A percentile compares a stretch with the other conserved stretches of the same genome.
These are phyloP conservation scores for Falco concolor DNA, from an alignment of 2,797 vertebrate genomes.

Conservation along the genomic window DNA sequence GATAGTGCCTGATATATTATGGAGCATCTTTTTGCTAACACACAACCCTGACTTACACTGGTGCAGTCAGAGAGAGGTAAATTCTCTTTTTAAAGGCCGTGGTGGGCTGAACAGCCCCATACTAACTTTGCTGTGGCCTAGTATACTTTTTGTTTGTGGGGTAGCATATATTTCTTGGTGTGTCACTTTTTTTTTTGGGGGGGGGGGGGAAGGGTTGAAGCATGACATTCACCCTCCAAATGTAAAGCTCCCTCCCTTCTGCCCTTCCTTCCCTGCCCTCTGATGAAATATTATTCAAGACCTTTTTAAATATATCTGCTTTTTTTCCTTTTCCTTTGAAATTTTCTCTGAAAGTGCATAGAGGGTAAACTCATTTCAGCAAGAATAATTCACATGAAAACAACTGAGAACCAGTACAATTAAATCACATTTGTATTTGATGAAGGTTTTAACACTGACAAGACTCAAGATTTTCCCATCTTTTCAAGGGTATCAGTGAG, in stretches of 20 bases:
- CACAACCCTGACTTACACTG: background rate
- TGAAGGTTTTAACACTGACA: background rate
- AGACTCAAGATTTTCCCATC: background rate
- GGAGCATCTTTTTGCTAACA: background rate
- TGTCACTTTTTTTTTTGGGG: background rate
- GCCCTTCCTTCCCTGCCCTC: background rate
- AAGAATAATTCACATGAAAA: background rate
- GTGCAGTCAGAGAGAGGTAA: background rate
- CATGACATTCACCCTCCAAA: background rate
- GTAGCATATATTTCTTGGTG: background rate
- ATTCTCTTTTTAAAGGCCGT: background rate
- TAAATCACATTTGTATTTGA: background rate
- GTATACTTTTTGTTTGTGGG: background rate
- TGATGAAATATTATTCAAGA: background rate
- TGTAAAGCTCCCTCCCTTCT: background rate
- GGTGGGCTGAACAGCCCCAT: background rate
- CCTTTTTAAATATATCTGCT: background rate
- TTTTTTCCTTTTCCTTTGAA: background rate
- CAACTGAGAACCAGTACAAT: background rate
- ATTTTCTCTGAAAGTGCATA: background rate
- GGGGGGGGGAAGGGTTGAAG: too few species aligned
- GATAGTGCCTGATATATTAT: background rate
- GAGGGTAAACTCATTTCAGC: background rate
- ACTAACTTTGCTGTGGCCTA: background rate
- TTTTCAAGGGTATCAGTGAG: fast-evolving